phyloP scores from a whole-genome alignment of 2,113 vertebrate species.

The Oncorhynchus mykiss region DNA sequence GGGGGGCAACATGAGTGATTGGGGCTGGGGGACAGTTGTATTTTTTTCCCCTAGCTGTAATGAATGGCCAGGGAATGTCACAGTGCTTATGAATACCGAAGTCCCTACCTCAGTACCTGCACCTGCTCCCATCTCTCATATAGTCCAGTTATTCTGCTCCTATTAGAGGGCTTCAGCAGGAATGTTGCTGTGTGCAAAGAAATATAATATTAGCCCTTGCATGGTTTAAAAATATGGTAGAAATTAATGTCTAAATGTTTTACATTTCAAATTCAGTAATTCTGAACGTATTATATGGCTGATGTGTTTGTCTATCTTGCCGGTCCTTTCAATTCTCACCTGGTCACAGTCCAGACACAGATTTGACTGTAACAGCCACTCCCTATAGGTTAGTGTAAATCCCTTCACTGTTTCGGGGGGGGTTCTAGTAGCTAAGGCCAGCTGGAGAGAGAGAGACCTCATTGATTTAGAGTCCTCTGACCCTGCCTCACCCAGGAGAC shows the following conservation, averaged over 20 bases:
- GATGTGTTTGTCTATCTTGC: neutral
- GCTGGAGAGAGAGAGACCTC: neutral
- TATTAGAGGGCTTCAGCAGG: neutral
- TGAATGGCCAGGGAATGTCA: slow-evolving; percentile 25
- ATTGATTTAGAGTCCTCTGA: slow-evolving; percentile 10
- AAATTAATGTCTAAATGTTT: no score
- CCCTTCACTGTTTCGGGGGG: neutral
- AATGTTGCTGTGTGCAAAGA: neutral
- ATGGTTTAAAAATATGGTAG: neutral
- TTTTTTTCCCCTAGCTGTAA: slow-evolving; percentile 5
- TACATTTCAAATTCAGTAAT: neutral
- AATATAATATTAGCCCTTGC: neutral
- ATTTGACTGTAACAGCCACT: neutral
- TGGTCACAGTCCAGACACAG: slow-evolving; percentile 3
- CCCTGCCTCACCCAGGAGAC: neutral
- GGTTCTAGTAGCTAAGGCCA: neutral
- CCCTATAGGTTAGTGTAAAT: neutral
- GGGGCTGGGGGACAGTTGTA: neutral
- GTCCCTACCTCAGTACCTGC: slow-evolving; percentile 6
- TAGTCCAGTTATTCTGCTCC: neutral
- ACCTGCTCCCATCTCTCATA: slow-evolving; percentile 23
- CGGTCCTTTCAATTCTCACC: neutral
- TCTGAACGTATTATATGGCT: neutral
- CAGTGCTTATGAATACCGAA: slow-evolving; percentile 24
- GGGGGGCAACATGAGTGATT: neutral